A percentile compares a stretch with the other conserved stretches of the same genome.
Evolutionary conservation across 2,888 invertebrate genomes (phyloP).

Genomic region (Monochamus alternatus): DNA sequence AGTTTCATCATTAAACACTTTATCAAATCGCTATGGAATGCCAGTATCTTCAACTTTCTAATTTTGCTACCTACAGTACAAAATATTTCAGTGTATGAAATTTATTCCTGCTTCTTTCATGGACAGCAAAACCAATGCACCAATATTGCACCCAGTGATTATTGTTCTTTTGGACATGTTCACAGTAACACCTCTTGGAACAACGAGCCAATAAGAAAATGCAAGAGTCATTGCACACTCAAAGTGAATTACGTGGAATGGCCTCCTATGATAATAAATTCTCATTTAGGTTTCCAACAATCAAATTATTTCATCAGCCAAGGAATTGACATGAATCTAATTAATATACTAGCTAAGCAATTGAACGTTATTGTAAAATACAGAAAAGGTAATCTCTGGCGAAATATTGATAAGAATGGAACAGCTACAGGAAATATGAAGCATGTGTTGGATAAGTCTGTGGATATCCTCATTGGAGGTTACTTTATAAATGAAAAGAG

Average conservation of each 20-base stretch:
- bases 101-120: constrained; percentile 40
- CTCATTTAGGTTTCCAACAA: background rate
- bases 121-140: background rate
- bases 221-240: background rate
- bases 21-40: constrained; percentile 31
- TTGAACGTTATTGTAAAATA: background rate
- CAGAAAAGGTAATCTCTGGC: background rate
- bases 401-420: constrained; percentile 5
- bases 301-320: constrained; percentile 1
- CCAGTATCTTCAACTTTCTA: constrained; percentile 34
- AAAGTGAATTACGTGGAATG: background rate
- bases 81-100: constrained; percentile 21
- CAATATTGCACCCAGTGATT: constrained; percentile 4
- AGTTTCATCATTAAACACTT: background rate
- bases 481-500: constrained; percentile 22
- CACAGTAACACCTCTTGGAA: constrained; percentile 36
- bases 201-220: background rate
- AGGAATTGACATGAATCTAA: background rate
- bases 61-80: constrained; percentile 35
- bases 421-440: background rate
- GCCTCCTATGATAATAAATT: background rate
- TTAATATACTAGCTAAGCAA: background rate
- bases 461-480: constrained; percentile 43
- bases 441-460: constrained; percentile 31
- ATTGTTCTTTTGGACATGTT: constrained; percentile 35